phyloP scores from a whole-genome alignment of 2,113 vertebrate genomes.

The Prietella phreatophila region DNA sequence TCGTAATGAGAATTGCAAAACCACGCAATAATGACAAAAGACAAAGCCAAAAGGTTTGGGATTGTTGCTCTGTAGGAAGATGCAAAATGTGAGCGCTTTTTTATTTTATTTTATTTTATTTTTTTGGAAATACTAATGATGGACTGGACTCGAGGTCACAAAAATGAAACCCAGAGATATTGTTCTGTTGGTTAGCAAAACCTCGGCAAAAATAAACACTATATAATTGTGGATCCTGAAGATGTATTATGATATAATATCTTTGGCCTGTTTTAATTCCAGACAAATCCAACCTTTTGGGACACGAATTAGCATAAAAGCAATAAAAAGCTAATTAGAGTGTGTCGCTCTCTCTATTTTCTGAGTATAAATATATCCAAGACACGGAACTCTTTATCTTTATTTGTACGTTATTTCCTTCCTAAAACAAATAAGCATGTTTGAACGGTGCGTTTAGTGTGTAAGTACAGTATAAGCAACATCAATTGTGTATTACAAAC shows the following conservation, averaged over 20 bases:
- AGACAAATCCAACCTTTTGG: conserved; percentile 56
- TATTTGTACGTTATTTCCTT: conserved; percentile 59
- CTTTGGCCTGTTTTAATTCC: conserved; percentile 57
- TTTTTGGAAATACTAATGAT: conserved; percentile 28
- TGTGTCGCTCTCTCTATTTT: conserved; percentile 46
- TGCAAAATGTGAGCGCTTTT: not conserved
- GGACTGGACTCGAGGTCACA: not conserved
- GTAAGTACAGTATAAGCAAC: conserved; percentile 48
- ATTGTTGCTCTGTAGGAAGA: conserved; percentile 45
- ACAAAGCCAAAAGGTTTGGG: conserved; percentile 30
- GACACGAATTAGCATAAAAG: conserved; percentile 41
- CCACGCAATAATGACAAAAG: conserved; percentile 52
- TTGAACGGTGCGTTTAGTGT: conserved; percentile 39
- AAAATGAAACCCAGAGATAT: not conserved
- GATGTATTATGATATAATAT: not conserved
- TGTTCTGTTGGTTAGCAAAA: not conserved
- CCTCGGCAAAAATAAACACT: not conserved
- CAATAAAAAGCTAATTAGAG: conserved; percentile 60
- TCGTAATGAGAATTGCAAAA: conserved; percentile 54
- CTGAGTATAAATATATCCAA: conserved; percentile 52
- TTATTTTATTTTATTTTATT: too few relatives aligned
- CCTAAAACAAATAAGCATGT: conserved; percentile 48
- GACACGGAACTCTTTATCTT: conserved; percentile 53
- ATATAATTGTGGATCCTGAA: not conserved
- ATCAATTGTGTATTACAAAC: not conserved